These are phyloP conservation scores for Macrotus californicus DNA, from an alignment of 2,113 vertebrate genomes.

Conservation along the genomic window DNA sequence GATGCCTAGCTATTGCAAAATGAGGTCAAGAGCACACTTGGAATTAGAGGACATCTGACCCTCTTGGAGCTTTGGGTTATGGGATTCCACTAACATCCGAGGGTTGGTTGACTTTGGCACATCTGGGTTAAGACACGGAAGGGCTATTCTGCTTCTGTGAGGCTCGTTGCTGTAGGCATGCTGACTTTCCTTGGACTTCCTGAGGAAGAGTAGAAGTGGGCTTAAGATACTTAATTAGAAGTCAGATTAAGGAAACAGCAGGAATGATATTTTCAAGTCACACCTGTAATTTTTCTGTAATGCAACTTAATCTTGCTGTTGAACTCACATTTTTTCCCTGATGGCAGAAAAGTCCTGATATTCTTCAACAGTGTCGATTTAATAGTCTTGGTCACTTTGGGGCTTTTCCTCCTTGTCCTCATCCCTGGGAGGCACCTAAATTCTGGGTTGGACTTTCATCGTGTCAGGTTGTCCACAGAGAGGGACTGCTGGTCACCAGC, in stretches of 20 bases:
- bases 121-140: not conserved
- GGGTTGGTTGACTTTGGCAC: not conserved
- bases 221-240: constrained; percentile 22
- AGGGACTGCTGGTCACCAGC: not conserved
- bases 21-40: constrained; percentile 22
- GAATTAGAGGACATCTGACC: not conserved
- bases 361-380: constrained; percentile 42
- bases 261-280: constrained; percentile 46
- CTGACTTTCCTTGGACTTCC: constrained; percentile 30
- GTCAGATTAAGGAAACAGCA: constrained; percentile 17
- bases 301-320: constrained; percentile 35
- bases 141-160: not conserved
- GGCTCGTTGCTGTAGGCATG: not conserved
- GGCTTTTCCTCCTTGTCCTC: not conserved
- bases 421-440: not conserved
- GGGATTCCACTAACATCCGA: not conserved
- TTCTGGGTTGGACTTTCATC: constrained; percentile 5
- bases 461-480: not conserved
- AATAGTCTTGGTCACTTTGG: constrained; percentile 18
- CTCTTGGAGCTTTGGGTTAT: not conserved
- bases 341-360: constrained; percentile 1
- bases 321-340: constrained; percentile 10
- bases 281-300: constrained; percentile 28
- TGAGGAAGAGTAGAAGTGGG: constrained; percentile 1
- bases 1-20: constrained; percentile 10